Percentiles rank a stretch among this genome's conserved stretches.
These are phyloP conservation scores for Numenius phaeopus DNA, from an alignment of 2,797 vertebrate species.

Conservation along the genomic window DNA sequence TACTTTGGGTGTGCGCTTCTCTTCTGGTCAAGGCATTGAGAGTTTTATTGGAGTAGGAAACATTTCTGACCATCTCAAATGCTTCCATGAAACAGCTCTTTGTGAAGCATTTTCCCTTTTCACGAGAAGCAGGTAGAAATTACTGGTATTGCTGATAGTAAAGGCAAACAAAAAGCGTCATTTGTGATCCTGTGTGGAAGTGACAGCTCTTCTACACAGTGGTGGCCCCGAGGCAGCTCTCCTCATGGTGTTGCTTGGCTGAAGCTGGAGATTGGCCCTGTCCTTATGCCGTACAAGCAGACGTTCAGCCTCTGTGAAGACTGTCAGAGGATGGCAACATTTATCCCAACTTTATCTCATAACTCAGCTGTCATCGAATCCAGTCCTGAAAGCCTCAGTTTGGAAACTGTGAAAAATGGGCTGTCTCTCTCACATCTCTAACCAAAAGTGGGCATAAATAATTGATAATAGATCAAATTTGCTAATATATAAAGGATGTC, in stretches of 20 bases:
- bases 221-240: background rate
- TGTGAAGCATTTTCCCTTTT: background rate
- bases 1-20: background rate
- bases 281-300: background rate
- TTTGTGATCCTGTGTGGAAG: background rate
- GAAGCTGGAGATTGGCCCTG: background rate
- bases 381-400: background rate
- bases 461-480: slow-evolving; percentile 39
- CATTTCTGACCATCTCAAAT: background rate
- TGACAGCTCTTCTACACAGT: background rate
- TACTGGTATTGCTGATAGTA: background rate
- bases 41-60: background rate
- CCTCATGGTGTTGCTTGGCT: background rate
- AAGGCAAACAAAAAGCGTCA: background rate
- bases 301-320: background rate
- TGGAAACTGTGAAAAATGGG: slow-evolving; percentile 32
- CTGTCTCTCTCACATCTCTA: background rate
- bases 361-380: slow-evolving; percentile 20
- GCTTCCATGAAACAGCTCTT: background rate
- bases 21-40: background rate
- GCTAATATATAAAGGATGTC: slow-evolving; percentile 31
- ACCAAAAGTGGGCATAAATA: slow-evolving; percentile 21
- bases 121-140: background rate
- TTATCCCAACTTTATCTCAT: background rate
- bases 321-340: background rate